Percentiles rank a stretch among this genome's conserved stretches.
Evolutionary conservation across 2,797 vertebrate species (phyloP).

Genomic region (Sciurus vulgaris): DNA sequence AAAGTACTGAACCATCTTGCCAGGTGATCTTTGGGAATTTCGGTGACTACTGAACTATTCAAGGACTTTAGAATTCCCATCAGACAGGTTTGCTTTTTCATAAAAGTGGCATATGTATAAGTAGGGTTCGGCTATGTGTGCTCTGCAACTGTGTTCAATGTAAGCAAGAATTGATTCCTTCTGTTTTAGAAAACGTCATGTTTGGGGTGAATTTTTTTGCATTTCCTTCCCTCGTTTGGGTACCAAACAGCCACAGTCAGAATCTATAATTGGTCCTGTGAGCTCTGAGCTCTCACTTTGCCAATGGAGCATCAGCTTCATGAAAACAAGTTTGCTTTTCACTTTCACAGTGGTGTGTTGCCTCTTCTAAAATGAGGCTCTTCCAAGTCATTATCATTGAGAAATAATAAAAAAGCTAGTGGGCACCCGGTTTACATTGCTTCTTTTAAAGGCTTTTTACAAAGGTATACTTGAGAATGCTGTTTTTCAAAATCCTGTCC

Average conservation of each 20-base stretch:
- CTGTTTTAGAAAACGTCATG: not conserved
- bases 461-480: conserved; percentile 76
- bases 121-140: not conserved
- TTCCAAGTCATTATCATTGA: conserved; percentile 73
- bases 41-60: not conserved
- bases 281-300: conserved; percentile 31
- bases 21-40: conserved; percentile 1
- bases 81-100: conserved; percentile 30
- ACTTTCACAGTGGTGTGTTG: conserved; percentile 69
- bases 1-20: conserved; percentile 2
- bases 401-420: conserved; percentile 76
- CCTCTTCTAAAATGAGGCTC: conserved; percentile 74
- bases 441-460: conserved; percentile 77
- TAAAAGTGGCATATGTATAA: not conserved
- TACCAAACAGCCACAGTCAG: conserved; percentile 53
- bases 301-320: conserved; percentile 59
- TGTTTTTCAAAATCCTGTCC: conserved; percentile 80
- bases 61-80: conserved; percentile 43
- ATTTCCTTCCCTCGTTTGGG: conserved; percentile 57
- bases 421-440: conserved; percentile 67
- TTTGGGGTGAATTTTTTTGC: conserved; percentile 60
- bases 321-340: conserved; percentile 70
- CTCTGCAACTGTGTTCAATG: conserved; percentile 38
- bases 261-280: conserved; percentile 67
- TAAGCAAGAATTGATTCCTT: conserved; percentile 22